These are phyloP conservation scores for Epizoanthus stellaris DNA, from an alignment of 92 coral and sea anemone species.

Conservation along the genomic window DNA sequence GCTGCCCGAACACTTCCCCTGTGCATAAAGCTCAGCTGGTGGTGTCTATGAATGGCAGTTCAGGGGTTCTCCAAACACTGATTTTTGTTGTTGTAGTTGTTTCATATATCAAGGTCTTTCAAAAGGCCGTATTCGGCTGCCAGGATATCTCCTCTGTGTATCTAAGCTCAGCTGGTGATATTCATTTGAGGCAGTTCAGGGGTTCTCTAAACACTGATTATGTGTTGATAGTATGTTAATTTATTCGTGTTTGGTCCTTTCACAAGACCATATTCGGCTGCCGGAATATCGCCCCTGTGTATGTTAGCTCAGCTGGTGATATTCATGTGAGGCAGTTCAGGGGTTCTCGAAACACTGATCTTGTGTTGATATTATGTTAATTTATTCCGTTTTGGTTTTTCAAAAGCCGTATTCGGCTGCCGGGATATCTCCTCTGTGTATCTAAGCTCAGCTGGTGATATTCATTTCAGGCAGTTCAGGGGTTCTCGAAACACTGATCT, in stretches of 20 bases:
- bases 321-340: slow-evolving; percentile 27
- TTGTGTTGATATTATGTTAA: neutral
- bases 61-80: slow-evolving; percentile 70
- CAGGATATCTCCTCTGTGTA: slow-evolving; percentile 51
- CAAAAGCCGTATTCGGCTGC: slow-evolving; percentile 15
- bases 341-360: slow-evolving; percentile 67
- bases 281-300: slow-evolving; percentile 51
- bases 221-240: neutral
- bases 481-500: slow-evolving; percentile 67
- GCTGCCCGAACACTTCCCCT: neutral
- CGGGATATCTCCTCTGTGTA: slow-evolving; percentile 51
- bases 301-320: slow-evolving; percentile 54
- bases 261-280: slow-evolving; percentile 17
- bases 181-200: slow-evolving; percentile 36
- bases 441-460: slow-evolving; percentile 54
- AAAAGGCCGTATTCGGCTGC: slow-evolving; percentile 14
- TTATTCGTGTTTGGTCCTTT: neutral
- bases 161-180: slow-evolving; percentile 54
- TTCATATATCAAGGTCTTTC: neutral
- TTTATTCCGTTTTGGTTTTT: no score
- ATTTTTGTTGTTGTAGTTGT: neutral
- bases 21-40: slow-evolving; percentile 11
- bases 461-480: slow-evolving; percentile 36
- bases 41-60: neutral
- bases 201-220: slow-evolving; percentile 67